Conservation (phyloP, 1,140 invertebrate species). For the Sminthurides bifidus region DNA sequence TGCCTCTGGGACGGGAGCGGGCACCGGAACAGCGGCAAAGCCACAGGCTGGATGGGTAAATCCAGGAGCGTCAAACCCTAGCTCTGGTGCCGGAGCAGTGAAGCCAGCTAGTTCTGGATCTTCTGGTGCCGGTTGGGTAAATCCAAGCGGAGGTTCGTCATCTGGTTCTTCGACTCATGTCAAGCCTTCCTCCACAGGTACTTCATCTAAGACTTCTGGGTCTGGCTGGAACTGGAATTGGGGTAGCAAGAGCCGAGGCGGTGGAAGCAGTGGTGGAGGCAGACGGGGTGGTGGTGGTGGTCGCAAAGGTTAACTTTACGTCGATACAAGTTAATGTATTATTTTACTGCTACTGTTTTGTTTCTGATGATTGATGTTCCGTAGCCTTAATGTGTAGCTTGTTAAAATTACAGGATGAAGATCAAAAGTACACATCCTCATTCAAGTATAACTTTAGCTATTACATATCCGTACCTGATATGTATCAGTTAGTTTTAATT, state of each 20-base stretch:
- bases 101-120: not conserved
- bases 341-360: too few relatives aligned
- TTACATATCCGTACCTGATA: too few relatives aligned
- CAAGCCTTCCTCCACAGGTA: not conserved
- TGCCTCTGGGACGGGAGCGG: not conserved
- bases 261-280: constrained; percentile 13
- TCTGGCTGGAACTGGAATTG: not conserved
- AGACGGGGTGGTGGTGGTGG: constrained; percentile 19
- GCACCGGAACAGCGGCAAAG: not conserved
- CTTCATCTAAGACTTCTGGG: not conserved
- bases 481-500: too few relatives aligned
- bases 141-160: not conserved
- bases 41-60: constrained; percentile 8
- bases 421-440: too few relatives aligned
- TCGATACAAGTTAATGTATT: not conserved
- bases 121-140: not conserved
- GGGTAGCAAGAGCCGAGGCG: not conserved
- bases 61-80: constrained; percentile 25
- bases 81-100: not conserved
- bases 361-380: too few relatives aligned
- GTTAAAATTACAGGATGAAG: too few relatives aligned
- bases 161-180: constrained; percentile 1
- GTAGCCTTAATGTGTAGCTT: too few relatives aligned
- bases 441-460: too few relatives aligned
- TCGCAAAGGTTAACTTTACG: constrained; percentile 17